phyloP scores from a whole-genome alignment of 1,140 invertebrate species.

The Xylocopa sonorina region DNA sequence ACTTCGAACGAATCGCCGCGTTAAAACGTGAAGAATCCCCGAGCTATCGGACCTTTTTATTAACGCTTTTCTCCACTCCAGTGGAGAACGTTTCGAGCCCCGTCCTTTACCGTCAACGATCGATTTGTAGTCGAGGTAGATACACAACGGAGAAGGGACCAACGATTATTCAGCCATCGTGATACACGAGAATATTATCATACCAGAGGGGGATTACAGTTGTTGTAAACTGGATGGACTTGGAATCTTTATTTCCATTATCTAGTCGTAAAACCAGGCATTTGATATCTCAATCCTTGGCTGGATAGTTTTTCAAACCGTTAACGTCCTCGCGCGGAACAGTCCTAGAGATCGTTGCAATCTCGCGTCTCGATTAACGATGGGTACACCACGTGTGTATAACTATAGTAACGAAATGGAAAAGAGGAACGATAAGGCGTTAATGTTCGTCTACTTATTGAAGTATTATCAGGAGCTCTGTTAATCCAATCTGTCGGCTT shows the following conservation, averaged over 20 bases:
- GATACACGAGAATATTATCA: neutral
- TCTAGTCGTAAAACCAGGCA: neutral
- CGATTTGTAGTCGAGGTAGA: neutral
- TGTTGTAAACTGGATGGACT: neutral
- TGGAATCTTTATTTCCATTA: neutral
- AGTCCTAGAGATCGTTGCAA: neutral
- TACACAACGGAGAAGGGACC: neutral
- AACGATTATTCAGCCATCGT: neutral
- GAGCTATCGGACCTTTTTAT: conserved; percentile 2
- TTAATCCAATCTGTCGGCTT: conserved; percentile 13
- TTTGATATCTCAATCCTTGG: neutral
- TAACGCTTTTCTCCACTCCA: too few relatives aligned
- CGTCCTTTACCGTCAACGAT: neutral
- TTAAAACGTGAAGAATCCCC: conserved; percentile 8
- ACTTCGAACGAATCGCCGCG: conserved; percentile 25
- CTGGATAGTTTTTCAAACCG: neutral
- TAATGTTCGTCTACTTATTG: neutral
- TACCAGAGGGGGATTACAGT: neutral
- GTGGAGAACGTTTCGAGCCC: neutral
- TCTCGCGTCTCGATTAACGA: neutral
- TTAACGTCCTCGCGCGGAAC: neutral
- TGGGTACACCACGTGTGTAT: neutral
- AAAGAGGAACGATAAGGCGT: neutral
- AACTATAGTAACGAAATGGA: neutral
- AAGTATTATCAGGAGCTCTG: neutral